Base-by-base conservation (phyloP, 1,140 invertebrate species). In the Oreohelix idahoensis region DNA sequence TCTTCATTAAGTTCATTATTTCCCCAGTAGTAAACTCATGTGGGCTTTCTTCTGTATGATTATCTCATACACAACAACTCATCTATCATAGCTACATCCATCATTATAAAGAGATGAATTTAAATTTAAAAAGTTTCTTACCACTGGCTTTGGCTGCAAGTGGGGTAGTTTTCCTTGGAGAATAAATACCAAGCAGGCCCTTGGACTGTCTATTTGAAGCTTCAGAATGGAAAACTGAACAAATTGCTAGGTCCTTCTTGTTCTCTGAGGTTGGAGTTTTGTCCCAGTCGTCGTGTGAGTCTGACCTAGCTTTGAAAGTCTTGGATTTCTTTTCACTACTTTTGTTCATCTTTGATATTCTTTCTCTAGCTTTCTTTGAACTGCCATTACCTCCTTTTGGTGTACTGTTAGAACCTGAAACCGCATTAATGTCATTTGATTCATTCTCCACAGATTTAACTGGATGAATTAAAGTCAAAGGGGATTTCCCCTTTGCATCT, bases 291-390 rank as follows among this genome's bases (percentile, higher is more conserved):
- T 89, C 89, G 53, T 83, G 4, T 11, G 53, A 58, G 53, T 23
- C 81, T 2, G 85, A 89, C 45, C 78, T 78, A 38, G 20, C 42
- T 63, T 85, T 84, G n/a, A 32, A 49, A 32, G 45, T 76, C 26
- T 83, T 80, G 32, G 84, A 95, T 94, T 95, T 95, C 77, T 94
- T 93, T 63, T 83, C 83, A 42, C 53, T 58, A 20, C 71, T 58
- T 32, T 49, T 53, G 29, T 85, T 85, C n/a, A 39, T 70, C 35
- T 85, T 79, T 20, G 45, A 69, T 29, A 38, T 35, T 35, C 42
- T 71, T 38, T 58, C 26, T 29, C 83, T 49, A 63, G 20, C 58
- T 35, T 63, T 58, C 39, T 63, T 53, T 20, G 75, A 26, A 39
- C 63, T 77, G n/a, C 69, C 11, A n/a, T 78, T 71, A 66, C 39